Percentiles rank a stretch among this genome's conserved stretches.
These are phyloP conservation scores for Microcebus griseorufus DNA, from an alignment of 2,113 vertebrate species.

Conservation along the genomic window DNA sequence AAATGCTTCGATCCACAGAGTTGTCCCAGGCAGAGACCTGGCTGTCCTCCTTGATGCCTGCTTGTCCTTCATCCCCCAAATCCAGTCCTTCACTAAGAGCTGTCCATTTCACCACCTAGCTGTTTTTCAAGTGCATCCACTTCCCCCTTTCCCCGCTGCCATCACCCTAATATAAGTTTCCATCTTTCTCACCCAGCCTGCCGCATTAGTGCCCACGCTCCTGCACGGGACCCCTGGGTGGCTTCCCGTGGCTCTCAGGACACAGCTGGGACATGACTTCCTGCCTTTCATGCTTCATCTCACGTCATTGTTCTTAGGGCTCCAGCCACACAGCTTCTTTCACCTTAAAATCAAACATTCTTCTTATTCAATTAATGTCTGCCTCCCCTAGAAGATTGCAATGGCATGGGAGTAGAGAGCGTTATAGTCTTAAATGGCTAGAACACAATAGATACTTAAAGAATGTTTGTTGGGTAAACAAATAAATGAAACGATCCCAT, in stretches of 20 bases:
- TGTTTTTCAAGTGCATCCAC: neutral
- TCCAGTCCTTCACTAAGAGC: neutral
- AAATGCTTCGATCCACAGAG: neutral
- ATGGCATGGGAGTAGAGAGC: neutral
- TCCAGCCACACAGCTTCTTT: neutral
- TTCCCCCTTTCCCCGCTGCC: too few species aligned
- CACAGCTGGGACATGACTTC: neutral
- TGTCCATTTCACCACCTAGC: neutral
- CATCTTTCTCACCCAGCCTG: neutral
- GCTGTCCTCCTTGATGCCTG: neutral
- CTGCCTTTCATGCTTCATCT: neutral
- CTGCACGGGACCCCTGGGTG: neutral
- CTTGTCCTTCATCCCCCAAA: neutral
- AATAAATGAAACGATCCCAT: neutral
- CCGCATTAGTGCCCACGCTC: rapidly evolving
- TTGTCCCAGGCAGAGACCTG: neutral
- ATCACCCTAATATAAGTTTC: neutral
- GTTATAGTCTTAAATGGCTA: neutral
- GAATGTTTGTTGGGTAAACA: neutral
- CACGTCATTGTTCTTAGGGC: neutral
- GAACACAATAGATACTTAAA: neutral
- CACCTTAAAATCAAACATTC: neutral
- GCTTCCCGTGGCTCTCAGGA: neutral
- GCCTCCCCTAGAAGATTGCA: neutral
- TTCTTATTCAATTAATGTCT: neutral